Conservation (phyloP, 2,113 vertebrate species). For the Xiphophorus maculatus region DNA sequence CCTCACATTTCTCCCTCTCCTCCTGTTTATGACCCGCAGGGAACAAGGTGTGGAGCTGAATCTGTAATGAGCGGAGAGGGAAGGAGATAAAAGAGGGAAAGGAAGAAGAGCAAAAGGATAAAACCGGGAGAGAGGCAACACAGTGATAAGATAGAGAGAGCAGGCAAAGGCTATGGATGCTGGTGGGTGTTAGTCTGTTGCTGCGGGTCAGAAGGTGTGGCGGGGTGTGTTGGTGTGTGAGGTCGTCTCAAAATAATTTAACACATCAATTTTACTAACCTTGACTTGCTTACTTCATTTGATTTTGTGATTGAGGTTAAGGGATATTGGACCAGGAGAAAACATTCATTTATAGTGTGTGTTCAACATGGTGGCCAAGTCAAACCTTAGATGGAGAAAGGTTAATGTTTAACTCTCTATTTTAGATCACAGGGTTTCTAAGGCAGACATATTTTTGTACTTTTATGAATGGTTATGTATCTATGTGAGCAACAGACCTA, state of each 20-base stretch:
- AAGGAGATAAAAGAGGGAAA: slow-evolving; percentile 35
- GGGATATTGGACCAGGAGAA: neutral
- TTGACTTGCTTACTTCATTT: neutral
- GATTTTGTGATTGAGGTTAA: neutral
- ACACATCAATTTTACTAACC: slow-evolving; percentile 16
- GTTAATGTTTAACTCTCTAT: neutral
- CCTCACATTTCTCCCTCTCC: slow-evolving; percentile 47
- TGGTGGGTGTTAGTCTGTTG: slow-evolving; percentile 18
- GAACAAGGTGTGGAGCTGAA: slow-evolving; percentile 84
- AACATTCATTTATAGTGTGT: neutral
- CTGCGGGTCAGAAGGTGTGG: slow-evolving; percentile 36
- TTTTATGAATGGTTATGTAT: too few species aligned
- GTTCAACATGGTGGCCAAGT: neutral
- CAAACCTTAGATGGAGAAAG: neutral
- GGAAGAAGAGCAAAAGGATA: slow-evolving; percentile 27
- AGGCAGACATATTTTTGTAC: neutral
- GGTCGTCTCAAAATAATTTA: slow-evolving; percentile 45
- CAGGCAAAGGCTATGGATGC: slow-evolving; percentile 30
- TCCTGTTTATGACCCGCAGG: slow-evolving; percentile 81
- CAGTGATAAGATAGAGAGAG: slow-evolving; percentile 39
- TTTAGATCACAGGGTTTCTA: neutral
- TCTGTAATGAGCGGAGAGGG: slow-evolving; percentile 81
- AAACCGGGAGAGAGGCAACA: slow-evolving; percentile 33
- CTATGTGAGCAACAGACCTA: too few species aligned
- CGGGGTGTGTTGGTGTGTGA: neutral